Conservation (phyloP, 2,888 invertebrate genomes). For the Sesia bembeciformis region DNA sequence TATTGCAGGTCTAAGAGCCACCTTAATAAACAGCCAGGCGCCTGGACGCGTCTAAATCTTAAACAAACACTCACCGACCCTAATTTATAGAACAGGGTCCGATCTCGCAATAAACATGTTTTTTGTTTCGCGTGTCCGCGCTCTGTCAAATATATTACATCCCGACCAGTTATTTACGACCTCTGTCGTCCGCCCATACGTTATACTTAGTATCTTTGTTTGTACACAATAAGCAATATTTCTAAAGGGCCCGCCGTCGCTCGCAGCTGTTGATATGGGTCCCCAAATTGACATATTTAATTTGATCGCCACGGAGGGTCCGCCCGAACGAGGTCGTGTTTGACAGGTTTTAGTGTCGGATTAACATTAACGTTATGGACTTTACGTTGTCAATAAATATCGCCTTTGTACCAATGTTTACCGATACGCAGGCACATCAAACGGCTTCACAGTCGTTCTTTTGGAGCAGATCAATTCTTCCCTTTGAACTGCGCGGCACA, state of each 20-base stretch:
- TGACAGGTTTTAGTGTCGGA: conserved; percentile 73
- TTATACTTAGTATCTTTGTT: conserved; percentile 75
- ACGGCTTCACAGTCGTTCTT: conserved; percentile 27
- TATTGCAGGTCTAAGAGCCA: too few relatives aligned
- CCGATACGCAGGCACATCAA: conserved; percentile 46
- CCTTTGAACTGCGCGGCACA: conserved; percentile 52
- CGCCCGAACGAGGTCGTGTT: conserved; percentile 47
- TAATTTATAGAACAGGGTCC: conserved; percentile 49
- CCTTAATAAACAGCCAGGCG: not conserved
- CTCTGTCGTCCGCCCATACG: conserved; percentile 73
- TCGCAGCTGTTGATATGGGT: conserved; percentile 74
- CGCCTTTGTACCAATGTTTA: conserved; percentile 29
- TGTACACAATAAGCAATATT: conserved; percentile 75
- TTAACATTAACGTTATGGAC: conserved; percentile 64
- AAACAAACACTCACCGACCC: conserved; percentile 51
- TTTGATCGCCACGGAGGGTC: conserved; percentile 71
- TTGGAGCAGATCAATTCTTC: conserved; percentile 37
- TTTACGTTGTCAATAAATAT: conserved; percentile 54
- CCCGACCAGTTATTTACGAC: conserved; percentile 72
- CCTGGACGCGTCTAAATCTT: conserved; percentile 21
- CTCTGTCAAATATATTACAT: conserved; percentile 74
- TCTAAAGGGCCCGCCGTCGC: conserved; percentile 71
- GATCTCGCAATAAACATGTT: conserved; percentile 70
- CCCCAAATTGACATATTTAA: conserved; percentile 74
- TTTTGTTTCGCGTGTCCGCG: conserved; percentile 74